These are phyloP conservation scores for Podotricha telesiphe DNA, from an alignment of 2,888 invertebrate genomes.

Conservation along the genomic window DNA sequence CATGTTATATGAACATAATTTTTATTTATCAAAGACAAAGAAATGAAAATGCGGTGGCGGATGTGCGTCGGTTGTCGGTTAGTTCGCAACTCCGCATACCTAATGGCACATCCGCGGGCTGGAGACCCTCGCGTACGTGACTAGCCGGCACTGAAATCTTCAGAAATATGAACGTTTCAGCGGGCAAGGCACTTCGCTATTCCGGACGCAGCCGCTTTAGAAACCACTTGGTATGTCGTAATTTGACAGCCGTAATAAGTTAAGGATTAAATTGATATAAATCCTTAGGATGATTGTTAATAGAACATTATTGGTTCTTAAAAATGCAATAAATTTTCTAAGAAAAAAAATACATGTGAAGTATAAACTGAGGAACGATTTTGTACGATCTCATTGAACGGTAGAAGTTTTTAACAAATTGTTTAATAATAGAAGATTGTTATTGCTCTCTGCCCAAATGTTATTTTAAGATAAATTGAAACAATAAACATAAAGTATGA, in stretches of 20 bases:
- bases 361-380: too few relatives aligned
- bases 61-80: constrained; percentile 35
- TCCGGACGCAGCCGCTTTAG: constrained; percentile 33
- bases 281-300: too few relatives aligned
- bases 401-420: too few relatives aligned
- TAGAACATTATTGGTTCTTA: not conserved
- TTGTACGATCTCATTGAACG: too few relatives aligned
- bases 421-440: not conserved
- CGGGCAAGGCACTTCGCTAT: constrained; percentile 41
- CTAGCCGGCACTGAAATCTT: constrained; percentile 34
- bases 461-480: constrained; percentile 3
- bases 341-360: too few relatives aligned
- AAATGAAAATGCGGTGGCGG: constrained; percentile 41
- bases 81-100: constrained; percentile 40
- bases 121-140: constrained; percentile 39
- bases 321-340: too few relatives aligned
- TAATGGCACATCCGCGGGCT: constrained; percentile 40
- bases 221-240: constrained; percentile 36
- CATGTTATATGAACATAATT: constrained; percentile 20
- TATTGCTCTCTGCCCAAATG: not conserved
- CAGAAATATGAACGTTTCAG: constrained; percentile 45
- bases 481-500: not conserved
- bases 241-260: constrained; percentile 29
- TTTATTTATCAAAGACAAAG: constrained; percentile 39
- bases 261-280: constrained; percentile 19